A percentile compares a stretch with the other conserved stretches of the same genome.
These are phyloP conservation scores for Pituophis catenifer DNA, from an alignment of 2,113 vertebrate genomes.

Conservation along the genomic window DNA sequence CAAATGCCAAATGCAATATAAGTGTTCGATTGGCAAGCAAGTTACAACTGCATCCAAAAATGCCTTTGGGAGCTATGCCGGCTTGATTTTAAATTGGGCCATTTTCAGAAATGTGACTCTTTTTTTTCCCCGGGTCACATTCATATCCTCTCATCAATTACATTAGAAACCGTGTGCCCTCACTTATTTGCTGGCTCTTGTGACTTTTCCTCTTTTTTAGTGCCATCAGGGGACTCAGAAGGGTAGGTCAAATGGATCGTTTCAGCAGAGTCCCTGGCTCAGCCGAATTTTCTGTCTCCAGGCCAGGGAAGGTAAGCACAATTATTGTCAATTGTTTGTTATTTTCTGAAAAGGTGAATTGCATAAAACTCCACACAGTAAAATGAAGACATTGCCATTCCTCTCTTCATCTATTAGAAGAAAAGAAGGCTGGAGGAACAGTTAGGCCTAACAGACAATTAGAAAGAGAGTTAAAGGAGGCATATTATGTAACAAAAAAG, in stretches of 20 bases:
- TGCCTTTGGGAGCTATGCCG: neutral
- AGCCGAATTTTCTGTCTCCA: neutral
- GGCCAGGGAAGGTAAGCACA: neutral
- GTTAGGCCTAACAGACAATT: neutral
- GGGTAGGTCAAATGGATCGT: neutral
- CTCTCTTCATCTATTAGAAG: neutral
- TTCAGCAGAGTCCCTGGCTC: neutral
- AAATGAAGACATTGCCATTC: neutral
- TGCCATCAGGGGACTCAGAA: neutral
- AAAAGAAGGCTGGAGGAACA: neutral
- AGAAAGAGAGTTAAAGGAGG: neutral
- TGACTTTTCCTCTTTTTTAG: neutral
- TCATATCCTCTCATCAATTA: neutral
- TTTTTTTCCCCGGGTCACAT: neutral
- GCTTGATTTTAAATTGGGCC: neutral
- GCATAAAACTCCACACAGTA: neutral
- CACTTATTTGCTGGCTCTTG: neutral
- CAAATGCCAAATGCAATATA: neutral
- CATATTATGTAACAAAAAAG: neutral
- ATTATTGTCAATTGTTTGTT: neutral
- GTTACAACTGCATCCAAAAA: neutral
- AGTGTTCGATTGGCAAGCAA: neutral
- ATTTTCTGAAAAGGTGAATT: neutral
- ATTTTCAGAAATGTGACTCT: neutral
- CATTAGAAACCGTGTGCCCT: neutral